These are phyloP conservation scores for Oceanodroma tethys DNA, from an alignment of 2,113 vertebrate genomes.

Conservation along the genomic window DNA sequence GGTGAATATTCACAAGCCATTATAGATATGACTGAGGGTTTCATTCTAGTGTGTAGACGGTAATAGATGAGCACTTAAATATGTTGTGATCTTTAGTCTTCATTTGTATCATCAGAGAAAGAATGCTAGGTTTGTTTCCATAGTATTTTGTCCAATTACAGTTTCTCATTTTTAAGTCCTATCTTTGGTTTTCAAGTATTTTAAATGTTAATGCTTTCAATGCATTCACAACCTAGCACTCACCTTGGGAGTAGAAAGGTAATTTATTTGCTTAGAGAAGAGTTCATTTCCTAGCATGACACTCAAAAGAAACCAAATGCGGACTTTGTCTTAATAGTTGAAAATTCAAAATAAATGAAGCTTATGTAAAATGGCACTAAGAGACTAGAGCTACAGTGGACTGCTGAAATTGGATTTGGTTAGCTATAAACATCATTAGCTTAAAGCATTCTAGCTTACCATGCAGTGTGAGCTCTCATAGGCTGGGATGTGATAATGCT, in stretches of 20 bases:
- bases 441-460: conserved; percentile 60
- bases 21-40: neutral
- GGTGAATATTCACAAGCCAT: neutral
- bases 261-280: conserved; percentile 56
- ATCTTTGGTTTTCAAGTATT: conserved; percentile 37
- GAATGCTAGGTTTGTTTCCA: neutral
- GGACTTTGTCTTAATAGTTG: conserved; percentile 37
- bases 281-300: conserved; percentile 65
- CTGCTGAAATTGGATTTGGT: conserved; percentile 68
- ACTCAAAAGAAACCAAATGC: conserved; percentile 56
- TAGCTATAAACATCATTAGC: conserved; percentile 73
- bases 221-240: neutral
- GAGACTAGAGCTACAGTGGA: conserved; percentile 51
- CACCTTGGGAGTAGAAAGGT: conserved; percentile 53
- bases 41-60: neutral
- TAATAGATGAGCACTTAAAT: neutral
- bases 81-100: neutral
- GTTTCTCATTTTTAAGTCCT: conserved; percentile 27
- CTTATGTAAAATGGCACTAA: conserved; percentile 66
- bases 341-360: conserved; percentile 70
- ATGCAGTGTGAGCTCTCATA: conserved; percentile 49
- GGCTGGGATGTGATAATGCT: conserved; percentile 47
- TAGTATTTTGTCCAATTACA: neutral
- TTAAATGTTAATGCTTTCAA: conserved; percentile 42
- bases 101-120: neutral